Percentiles rank a stretch among this genome's conserved stretches.
Conservation (phyloP, 2,113 vertebrate genomes). For the Charina bottae region DNA sequence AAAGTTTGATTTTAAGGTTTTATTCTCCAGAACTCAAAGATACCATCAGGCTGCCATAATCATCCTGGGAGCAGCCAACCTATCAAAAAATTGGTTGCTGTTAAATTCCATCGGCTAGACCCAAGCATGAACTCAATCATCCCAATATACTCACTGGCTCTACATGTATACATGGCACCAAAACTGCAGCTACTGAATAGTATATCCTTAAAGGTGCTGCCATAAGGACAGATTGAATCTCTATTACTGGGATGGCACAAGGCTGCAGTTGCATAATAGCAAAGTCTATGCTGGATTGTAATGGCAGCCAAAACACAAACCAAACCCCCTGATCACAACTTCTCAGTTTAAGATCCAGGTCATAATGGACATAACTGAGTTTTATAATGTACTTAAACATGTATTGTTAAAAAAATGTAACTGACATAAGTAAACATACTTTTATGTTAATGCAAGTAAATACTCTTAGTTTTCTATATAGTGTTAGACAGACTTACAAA, state of each 20-base stretch:
- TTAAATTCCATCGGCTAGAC: background rate
- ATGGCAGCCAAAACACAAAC: conserved; percentile 21
- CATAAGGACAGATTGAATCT: conserved; percentile 49
- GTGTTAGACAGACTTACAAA: conserved; percentile 73
- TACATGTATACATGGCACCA: conserved; percentile 3
- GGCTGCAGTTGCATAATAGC: conserved; percentile 33
- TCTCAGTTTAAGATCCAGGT: conserved; percentile 55
- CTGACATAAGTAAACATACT: conserved; percentile 72
- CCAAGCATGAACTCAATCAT: background rate
- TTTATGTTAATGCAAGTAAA: conserved; percentile 72
- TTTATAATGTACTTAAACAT: conserved; percentile 47
- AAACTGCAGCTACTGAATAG: background rate
- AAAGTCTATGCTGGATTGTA: conserved; percentile 1
- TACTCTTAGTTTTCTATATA: conserved; percentile 76
- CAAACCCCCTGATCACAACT: conserved; percentile 51
- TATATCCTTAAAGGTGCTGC: background rate
- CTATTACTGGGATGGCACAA: conserved; percentile 16
- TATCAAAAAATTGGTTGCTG: background rate
- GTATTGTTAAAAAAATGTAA: conserved; percentile 52
- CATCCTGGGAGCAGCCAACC: background rate
- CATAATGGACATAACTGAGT: conserved; percentile 58
- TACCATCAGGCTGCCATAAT: background rate
- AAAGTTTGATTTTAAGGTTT: conserved; percentile 32
- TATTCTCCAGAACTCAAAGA: background rate
- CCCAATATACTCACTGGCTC: background rate